Evolutionary conservation across 92 coral and sea anemone species (phyloP), one percentile per base, ranked within the genome.

Genomic region (Diadumene lineata): DNA sequence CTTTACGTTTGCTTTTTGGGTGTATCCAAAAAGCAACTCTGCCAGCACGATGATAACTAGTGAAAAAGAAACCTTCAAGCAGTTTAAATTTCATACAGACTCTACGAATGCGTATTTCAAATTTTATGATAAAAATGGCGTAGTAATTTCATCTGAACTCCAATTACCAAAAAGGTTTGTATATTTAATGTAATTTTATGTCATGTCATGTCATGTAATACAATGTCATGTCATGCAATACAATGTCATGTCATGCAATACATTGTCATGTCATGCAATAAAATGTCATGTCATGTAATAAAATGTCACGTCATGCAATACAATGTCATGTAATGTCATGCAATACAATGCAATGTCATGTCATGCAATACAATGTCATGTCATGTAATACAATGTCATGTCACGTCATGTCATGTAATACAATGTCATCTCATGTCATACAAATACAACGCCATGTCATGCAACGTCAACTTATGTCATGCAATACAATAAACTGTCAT

Each of bases 1-100:
- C 27, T 72, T 72, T 23, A 72, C 77, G 27, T 27, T 72, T 29
- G 64, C 77, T 8, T 11, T 72, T 29, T 56, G 77, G 77, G 21
- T 55, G 21, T 50, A 55, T 21, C 44, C 44, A 22, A 26, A 30
- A 15, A 1, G 29, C 4, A 2, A 16, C 15, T 46, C 53, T 16
- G n/a, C 7, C 60, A 3, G 9, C 18, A 23, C n/a, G 22, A 53
- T 3, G 9, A 2, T 53, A 3, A 3, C n/a, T 16, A 53, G n/a
- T 53, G 60, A 53, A 16, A 16, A 53, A 53, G 22, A 6, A 16
- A 16, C 4, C 2, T 3, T 22, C n/a, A 53, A 53, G 60, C 60
- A 53, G 18, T 53, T 53, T 53, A 53, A 16, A 3, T 22, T 53
- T 11, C n/a, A 53, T 53, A 53, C n/a, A 3, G 9, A 53, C n/a